phyloP scores from a whole-genome alignment of 2,113 vertebrate species.

The Eonycteris spelaea region DNA sequence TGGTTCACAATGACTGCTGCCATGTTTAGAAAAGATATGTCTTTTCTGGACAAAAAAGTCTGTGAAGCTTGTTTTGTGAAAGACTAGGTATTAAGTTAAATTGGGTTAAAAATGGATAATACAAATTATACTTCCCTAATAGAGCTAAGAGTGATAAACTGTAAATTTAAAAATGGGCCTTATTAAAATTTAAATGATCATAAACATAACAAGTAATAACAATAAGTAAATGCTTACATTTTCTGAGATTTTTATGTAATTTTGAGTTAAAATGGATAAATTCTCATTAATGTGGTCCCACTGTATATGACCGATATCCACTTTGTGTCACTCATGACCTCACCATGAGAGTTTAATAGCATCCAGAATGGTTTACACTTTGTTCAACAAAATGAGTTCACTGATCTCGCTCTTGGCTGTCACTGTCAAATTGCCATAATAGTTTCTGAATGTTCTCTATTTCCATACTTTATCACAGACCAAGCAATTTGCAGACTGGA shows the following conservation, averaged over 20 bases:
- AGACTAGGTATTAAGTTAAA: neutral
- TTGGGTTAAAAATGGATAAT: constrained; percentile 30
- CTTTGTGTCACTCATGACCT: neutral
- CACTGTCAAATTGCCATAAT: neutral
- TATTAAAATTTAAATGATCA: constrained; percentile 13
- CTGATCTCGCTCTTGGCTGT: neutral
- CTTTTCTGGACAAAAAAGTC: neutral
- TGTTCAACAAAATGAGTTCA: neutral
- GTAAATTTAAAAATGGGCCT: neutral
- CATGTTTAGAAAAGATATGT: neutral
- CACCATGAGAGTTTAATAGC: neutral
- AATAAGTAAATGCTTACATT: constrained; percentile 17
- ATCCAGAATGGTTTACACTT: neutral
- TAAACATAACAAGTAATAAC: neutral
- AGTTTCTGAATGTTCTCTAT: neutral
- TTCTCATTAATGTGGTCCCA: neutral
- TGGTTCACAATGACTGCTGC: neutral
- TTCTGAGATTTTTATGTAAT: neutral
- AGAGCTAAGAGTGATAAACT: neutral
- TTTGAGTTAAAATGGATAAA: constrained; percentile 6
- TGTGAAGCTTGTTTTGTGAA: neutral
- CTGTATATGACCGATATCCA: neutral
- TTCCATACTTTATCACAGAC: neutral
- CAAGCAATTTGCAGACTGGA: neutral
- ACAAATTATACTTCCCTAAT: neutral